phyloP scores from a whole-genome alignment of 2,113 vertebrate species.

The Alouatta palliata region DNA sequence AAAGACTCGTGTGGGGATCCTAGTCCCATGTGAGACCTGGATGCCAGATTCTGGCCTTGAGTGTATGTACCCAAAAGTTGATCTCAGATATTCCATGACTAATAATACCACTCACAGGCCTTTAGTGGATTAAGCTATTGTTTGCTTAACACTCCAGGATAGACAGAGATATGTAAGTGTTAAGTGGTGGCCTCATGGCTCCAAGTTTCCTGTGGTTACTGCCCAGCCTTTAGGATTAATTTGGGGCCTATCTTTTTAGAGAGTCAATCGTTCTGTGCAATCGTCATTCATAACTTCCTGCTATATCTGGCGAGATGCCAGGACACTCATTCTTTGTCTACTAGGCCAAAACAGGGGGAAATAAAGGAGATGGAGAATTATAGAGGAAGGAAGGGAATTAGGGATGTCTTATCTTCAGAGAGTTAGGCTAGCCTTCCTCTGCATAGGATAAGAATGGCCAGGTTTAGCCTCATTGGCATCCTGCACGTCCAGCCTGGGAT shows the following conservation, averaged over 20 bases:
- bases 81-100: conserved; percentile 50
- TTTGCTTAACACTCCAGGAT: conserved; percentile 2
- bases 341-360: neutral
- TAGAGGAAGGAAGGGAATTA: conserved; percentile 48
- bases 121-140: conserved; percentile 35
- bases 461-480: neutral
- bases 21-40: neutral
- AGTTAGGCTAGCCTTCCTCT: neutral
- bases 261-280: conserved; percentile 48
- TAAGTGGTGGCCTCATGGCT: conserved; percentile 53
- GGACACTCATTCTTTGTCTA: conserved; percentile 37
- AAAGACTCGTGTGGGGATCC: neutral
- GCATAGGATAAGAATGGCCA: neutral
- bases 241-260: conserved; percentile 57
- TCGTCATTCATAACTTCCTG: conserved; percentile 74
- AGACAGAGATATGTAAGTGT: conserved; percentile 61
- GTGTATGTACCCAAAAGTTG: neutral
- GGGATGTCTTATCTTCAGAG: conserved; percentile 48
- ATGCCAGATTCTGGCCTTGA: neutral
- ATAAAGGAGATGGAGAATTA: neutral
- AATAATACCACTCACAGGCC: conserved; percentile 9
- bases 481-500: neutral
- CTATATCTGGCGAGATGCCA: conserved; percentile 48
- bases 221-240: conserved; percentile 58
- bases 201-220: conserved; percentile 54